Evolutionary conservation across 2,888 invertebrate species (phyloP), one percentile per base, ranked within the genome.

Genomic region (Dendrolimus houi): DNA sequence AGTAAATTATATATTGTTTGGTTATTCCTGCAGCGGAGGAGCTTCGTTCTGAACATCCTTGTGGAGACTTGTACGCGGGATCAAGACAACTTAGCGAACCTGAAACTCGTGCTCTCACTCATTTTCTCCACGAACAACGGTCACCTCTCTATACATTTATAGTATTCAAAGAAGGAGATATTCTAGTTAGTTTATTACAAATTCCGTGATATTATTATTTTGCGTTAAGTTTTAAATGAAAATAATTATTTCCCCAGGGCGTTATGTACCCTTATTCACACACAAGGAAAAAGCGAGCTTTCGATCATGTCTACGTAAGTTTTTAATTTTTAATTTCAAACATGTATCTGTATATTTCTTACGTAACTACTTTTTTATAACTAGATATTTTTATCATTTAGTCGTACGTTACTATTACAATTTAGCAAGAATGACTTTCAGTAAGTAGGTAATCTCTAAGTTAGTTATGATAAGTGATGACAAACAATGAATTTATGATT

Each of bases 251-350:
- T 66, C 74, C 69, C 53, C 77, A 90, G 89, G 89, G 89, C n/a
- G 68, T 90, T 12, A 77, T 90, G 81, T 90, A 89, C 73, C 90
- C 89, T 42, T 83, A 87, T 65, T 89, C 90, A 8, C 90, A 90
- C 58, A 89, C 89, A 9, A 82, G 66, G 62, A 89, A 89, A 65
- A 77, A 70, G 60, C 80, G 88, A 13, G 74, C 83, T 1, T 79
- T 77, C 53, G 88, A 90, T 62, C 66, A 76, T 52, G 58, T 82
- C 53, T 84, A 82, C 66, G 89, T 90, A 70, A 87, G 90, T 81
- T 60, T 14, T 52, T 55, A 52, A 56, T 52, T 54, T 29, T 54
- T 17, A 2, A 17, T 17, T 17, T 17, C 17, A 17, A 17, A 17
- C 17, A 17, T 17, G 17, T 17, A 17, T 17, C 2, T 17, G 3